phyloP scores from a whole-genome alignment of 2,113 vertebrate species.

The Tragulus kanchil region DNA sequence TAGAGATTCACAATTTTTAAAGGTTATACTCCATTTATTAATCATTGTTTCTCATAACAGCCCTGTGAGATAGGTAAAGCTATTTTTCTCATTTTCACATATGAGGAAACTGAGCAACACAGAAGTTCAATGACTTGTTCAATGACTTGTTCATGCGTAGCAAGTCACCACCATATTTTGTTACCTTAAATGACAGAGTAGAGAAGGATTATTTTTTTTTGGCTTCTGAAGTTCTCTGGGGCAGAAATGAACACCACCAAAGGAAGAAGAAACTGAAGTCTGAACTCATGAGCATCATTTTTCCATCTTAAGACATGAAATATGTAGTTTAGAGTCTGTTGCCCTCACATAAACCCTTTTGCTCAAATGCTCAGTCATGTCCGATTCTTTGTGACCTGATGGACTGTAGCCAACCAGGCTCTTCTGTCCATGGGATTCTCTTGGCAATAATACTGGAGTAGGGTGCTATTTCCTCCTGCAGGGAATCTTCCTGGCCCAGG shows the following conservation, averaged over 20 bases:
- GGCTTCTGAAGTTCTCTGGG: neutral
- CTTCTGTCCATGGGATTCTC: neutral
- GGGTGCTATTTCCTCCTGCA: neutral
- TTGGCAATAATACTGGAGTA: fast-evolving
- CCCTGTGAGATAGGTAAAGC: neutral
- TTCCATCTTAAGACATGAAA: conserved; percentile 29
- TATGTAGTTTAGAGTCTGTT: neutral
- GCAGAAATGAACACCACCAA: neutral
- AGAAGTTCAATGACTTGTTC: neutral
- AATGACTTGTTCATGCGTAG: neutral
- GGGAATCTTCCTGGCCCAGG: neutral
- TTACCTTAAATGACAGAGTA: conserved; percentile 16
- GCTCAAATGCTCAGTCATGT: neutral
- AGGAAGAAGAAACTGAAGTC: conserved; percentile 1
- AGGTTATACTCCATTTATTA: neutral
- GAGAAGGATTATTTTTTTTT: neutral
- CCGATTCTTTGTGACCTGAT: neutral
- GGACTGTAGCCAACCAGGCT: neutral
- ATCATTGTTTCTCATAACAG: neutral
- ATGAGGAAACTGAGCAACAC: neutral
- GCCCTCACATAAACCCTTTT: neutral
- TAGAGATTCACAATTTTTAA: neutral
- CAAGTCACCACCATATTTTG: neutral
- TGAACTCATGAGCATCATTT: neutral
- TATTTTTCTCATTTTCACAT: neutral